Conservation (phyloP, 1,140 invertebrate species). For the Pollicipes pollicipes region DNA sequence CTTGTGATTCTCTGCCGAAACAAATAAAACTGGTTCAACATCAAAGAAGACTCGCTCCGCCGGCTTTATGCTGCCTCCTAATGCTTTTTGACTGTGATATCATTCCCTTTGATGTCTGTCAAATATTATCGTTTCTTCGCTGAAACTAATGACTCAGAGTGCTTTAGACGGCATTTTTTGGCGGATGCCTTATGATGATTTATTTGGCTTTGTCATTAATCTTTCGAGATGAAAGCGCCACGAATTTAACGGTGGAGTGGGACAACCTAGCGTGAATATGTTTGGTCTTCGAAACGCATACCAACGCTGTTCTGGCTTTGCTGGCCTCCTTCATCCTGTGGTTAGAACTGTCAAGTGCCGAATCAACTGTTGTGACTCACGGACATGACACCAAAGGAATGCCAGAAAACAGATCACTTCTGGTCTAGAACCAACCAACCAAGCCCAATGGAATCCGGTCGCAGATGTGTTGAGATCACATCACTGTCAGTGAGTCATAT, state of each 20-base stretch:
- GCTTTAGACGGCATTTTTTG: conserved; percentile 1
- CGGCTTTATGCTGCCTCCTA: not conserved
- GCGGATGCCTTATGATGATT: conserved; percentile 1
- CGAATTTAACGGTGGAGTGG: not conserved
- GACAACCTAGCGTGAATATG: not conserved
- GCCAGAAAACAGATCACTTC: too few relatives aligned
- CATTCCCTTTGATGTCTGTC: not conserved
- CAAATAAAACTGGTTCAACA: not conserved
- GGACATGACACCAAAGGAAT: too few relatives aligned
- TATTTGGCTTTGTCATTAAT: conserved; percentile 2
- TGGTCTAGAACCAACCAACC: too few relatives aligned
- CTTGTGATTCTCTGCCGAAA: not conserved
- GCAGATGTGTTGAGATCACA: too few relatives aligned
- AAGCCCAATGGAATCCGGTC: too few relatives aligned
- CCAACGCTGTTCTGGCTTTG: not conserved
- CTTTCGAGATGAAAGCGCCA: not conserved
- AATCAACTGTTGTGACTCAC: too few relatives aligned
- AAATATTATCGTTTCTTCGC: conserved; percentile 2
- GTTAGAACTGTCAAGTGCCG: too few relatives aligned
- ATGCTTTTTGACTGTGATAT: not conserved
- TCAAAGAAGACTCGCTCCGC: not conserved
- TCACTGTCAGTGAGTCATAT: too few relatives aligned
- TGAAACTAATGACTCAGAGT: not conserved
- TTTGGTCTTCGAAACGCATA: not conserved
- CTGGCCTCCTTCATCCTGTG: too few relatives aligned